These are phyloP conservation scores for Ostrea edulis DNA, from an alignment of 1,140 invertebrate species.

Conservation along the genomic window DNA sequence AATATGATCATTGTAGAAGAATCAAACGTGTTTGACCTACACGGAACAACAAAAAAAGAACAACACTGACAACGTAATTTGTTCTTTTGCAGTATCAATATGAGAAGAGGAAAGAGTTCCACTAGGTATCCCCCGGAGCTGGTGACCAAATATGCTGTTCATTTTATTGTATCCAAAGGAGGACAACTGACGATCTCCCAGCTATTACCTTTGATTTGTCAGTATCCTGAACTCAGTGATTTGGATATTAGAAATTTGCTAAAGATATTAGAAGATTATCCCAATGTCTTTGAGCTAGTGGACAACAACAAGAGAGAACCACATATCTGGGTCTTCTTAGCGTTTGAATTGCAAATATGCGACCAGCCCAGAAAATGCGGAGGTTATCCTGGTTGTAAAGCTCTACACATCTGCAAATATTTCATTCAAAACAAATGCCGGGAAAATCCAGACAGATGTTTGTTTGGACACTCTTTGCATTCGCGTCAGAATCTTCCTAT, in stretches of 20 bases:
- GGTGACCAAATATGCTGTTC: not conserved
- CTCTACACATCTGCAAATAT: not conserved
- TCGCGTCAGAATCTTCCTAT: not conserved
- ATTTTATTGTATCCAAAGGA: not conserved
- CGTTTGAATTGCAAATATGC: not conserved
- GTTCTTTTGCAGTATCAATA: not conserved
- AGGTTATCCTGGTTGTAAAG: not conserved
- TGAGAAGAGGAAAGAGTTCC: not conserved
- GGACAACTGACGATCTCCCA: not conserved
- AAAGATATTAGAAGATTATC: not conserved
- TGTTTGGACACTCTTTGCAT: not conserved
- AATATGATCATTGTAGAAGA: too few species aligned
- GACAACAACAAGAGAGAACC: not conserved
- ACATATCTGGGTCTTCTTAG: not conserved
- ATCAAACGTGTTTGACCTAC: too few species aligned
- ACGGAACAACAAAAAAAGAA: too few species aligned
- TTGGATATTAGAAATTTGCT: not conserved
- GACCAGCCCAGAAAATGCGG: not conserved
- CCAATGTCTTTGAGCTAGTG: not conserved
- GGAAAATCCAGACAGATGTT: not conserved
- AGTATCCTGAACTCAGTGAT: not conserved
- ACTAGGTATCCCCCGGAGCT: not conserved
- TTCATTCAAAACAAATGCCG: conserved; percentile 19
- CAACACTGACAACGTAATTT: not conserved
- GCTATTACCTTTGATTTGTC: not conserved